phyloP scores from a whole-genome alignment of 2,113 vertebrate genomes.

The Halichoeres trimaculatus region DNA sequence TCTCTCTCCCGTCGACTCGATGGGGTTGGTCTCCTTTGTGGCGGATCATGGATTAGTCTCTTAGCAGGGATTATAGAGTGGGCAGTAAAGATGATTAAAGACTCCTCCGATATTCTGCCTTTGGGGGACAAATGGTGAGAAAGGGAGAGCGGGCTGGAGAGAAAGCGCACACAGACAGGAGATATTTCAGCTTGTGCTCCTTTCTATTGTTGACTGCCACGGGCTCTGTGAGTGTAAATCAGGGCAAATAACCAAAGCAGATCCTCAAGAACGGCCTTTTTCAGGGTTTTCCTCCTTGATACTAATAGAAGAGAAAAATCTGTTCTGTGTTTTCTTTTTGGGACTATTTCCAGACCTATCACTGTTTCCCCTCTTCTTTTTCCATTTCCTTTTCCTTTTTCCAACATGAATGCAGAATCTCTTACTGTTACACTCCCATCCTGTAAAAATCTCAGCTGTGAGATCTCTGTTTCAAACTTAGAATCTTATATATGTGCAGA shows the following conservation, averaged over 20 bases:
- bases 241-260: slow-evolving; percentile 18
- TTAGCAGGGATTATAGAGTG: slow-evolving; percentile 74
- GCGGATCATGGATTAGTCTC: slow-evolving; percentile 72
- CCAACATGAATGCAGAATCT: no score
- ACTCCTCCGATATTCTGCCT: slow-evolving; percentile 65
- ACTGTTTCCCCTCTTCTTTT: no score
- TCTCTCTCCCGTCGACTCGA: slow-evolving; percentile 17
- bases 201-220: slow-evolving; percentile 44
- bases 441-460: no score
- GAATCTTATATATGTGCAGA: no score
- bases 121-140: slow-evolving; percentile 54
- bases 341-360: neutral
- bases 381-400: no score
- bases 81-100: slow-evolving; percentile 80
- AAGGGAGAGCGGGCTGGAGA: slow-evolving; percentile 29
- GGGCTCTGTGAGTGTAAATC: slow-evolving; percentile 28
- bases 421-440: no score
- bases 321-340: no score
- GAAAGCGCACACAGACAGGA: slow-evolving; percentile 29
- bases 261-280: neutral
- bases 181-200: slow-evolving; percentile 37
- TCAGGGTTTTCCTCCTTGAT: neutral
- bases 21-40: slow-evolving; percentile 56
- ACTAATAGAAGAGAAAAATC: neutral
- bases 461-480: no score